Evolutionary conservation across 2,888 invertebrate species (phyloP), one percentile per base, ranked within the genome.

Genomic region (Vannuccia rotundouncinata): DNA sequence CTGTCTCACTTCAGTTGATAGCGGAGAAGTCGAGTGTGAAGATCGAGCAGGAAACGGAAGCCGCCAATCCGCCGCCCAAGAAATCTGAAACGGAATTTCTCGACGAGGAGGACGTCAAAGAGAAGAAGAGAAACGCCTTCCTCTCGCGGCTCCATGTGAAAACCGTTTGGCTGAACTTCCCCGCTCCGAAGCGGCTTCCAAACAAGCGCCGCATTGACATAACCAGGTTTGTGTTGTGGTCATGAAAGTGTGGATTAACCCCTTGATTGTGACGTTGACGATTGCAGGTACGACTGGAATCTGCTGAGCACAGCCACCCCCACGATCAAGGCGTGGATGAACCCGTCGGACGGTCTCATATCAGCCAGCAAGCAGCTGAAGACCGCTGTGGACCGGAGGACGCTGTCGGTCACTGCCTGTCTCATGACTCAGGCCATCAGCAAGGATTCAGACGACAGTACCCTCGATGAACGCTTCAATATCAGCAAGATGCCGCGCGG

Each of bases 321-420:
- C 0, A 95, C 95, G 0, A 96, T 97, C 84, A 95, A 95, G 86
- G 95, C 96, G 0, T 97, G 97, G 97, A 92, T 97, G 92, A 95
- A 95, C 90, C 95, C 96, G 0, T 92, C 93, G 87, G 95, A 95
- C 89, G 91, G 95, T 25, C 91, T 96, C 82, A 93, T 95, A 76
- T 93, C 93, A 82, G 91, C 93, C 83, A 92, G 93, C 76, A 92
- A 94, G 31, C 91, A 93, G 80, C 90, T 95, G 90, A 91, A 93
- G 84, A 91, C 93, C 60, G 92, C 92, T 0, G 91, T 93, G 60
- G 86, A 86, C 74, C 85, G 86, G 79, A 84, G 89, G 73, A 84
- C 86, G 29, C 85, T 86, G 0, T 94, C 94, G 25, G 93, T 95
- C 17, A 92, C 95, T 81, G 95, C 95, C 79, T 95, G 94, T 85